Evolutionary conservation across 2,797 vertebrate species (phyloP), one percentile per base, ranked within the genome.

Genomic region (Ptychadena robeensis): DNA sequence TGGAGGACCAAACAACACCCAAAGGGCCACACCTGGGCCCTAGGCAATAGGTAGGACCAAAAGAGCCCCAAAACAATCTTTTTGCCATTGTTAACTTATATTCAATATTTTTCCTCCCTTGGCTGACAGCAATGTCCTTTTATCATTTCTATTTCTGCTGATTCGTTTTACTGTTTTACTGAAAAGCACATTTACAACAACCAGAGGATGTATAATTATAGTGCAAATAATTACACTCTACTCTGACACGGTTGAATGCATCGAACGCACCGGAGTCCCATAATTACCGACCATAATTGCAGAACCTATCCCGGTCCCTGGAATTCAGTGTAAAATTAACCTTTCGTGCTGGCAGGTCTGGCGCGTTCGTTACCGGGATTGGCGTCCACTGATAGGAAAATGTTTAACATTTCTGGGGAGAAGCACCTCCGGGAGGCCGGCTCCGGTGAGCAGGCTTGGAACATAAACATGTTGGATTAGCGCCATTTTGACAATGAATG

Each of bases 201-300:
- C 63, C 53, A 30, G 31, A 35, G 3, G 22, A 65, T 73, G n/a
- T 73, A 32, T 73, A 66, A 81, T 72, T 80, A 72, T 27, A 25
- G n/a, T 40, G 28, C 9, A 61, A 32, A 64, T 63, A 63, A 72
- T 40, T 75, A 75, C 73, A 63, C 30, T 63, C 37, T 66, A n/a
- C 79, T 66, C 38, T 35, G 4, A 40, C 59, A 22, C 10, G 28
- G 27, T n/a, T 72, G 28, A 65, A 73, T 35, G 69, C 34, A 22
- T 30, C 30, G 27, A 61, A 61, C 25, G 9, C 25, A 9, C 25
- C 6, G 3, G 4, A 59, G 59, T 61, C 25, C 25, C 28, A 61
- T 61, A 61, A 61, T 61, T 28, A 61, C 59, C 10, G 4, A 11
- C 9, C 2, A 10, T 28, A 61, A 61, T 61, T 61, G 59, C 27